phyloP scores from a whole-genome alignment of 2,113 vertebrate species.

The Callocephalon fimbriatum region DNA sequence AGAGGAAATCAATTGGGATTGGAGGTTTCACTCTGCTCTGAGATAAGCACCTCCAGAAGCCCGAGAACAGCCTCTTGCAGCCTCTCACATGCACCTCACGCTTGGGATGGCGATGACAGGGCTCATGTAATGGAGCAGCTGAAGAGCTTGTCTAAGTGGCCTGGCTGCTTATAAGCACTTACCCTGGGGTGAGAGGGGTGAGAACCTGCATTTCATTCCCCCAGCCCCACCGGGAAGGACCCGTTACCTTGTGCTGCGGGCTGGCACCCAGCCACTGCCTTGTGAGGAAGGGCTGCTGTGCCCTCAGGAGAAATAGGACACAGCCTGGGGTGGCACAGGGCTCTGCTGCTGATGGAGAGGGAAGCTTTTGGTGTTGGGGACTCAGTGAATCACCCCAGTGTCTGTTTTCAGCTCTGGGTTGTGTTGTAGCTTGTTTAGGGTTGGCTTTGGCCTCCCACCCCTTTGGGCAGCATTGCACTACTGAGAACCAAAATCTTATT shows the following conservation, averaged over 20 bases:
- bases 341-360: neutral
- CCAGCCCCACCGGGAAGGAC: accelerated
- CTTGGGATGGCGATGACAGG: neutral
- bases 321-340: neutral
- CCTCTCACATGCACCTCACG: neutral
- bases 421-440: neutral
- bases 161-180: neutral
- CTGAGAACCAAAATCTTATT: neutral
- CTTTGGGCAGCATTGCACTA: neutral
- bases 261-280: neutral
- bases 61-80: neutral
- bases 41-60: neutral
- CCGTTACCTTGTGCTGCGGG: accelerated
- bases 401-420: neutral
- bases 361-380: neutral
- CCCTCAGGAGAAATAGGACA: accelerated
- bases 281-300: accelerated
- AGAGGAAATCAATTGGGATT: neutral
- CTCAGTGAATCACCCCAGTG: neutral
- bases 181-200: neutral
- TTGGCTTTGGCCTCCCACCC: neutral
- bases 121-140: neutral
- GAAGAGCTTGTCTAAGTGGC: neutral
- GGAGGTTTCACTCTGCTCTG: neutral
- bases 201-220: neutral